Evolutionary conservation across 2,113 vertebrate species (phyloP).

Genomic region (Peromyscus maniculatus): DNA sequence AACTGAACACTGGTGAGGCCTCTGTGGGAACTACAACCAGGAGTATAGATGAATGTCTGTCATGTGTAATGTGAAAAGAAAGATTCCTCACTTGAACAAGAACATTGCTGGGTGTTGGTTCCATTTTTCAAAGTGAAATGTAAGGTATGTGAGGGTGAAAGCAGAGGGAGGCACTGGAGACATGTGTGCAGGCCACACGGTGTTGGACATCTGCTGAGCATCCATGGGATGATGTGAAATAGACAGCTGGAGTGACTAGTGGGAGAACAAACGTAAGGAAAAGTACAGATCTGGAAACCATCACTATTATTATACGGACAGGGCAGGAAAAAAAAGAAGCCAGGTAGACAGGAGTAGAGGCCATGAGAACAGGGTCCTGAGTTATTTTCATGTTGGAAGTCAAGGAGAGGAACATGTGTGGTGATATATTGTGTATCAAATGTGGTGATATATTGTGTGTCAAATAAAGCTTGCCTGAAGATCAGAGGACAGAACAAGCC

Average conservation of each 20-base stretch:
- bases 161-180: background rate
- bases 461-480: too few relatives aligned
- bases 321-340: background rate
- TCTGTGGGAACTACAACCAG: background rate
- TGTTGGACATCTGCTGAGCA: background rate
- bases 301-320: background rate
- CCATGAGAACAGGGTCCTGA: background rate
- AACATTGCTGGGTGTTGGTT: background rate
- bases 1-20: background rate
- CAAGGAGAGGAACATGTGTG: background rate
- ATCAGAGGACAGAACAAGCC: too few relatives aligned
- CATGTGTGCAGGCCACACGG: background rate
- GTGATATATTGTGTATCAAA: too few relatives aligned
- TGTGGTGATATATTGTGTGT: too few relatives aligned
- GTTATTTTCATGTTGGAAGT: background rate
- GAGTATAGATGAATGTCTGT: background rate
- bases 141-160: too few relatives aligned
- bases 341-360: background rate
- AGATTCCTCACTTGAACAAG: background rate
- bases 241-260: background rate
- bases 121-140: conserved; percentile 22
- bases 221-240: background rate
- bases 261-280: background rate
- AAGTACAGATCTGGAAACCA: background rate
- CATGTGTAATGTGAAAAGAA: background rate